Evolutionary conservation across 1,140 invertebrate species (phyloP).

Genomic region (Daktulosphaira vitifoliae): DNA sequence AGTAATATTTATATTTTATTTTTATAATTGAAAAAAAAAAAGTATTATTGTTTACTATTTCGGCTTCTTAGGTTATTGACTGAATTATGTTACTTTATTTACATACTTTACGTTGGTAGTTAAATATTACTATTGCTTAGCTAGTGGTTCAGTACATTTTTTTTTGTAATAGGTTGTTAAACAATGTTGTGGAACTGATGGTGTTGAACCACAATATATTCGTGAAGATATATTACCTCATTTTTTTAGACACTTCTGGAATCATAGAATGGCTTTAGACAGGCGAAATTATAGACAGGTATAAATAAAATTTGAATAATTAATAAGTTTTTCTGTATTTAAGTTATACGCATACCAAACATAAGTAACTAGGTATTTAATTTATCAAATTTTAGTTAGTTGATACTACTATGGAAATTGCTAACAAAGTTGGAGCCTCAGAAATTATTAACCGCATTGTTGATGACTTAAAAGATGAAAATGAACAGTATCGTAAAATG

Average conservation of each 20-base stretch:
- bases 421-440: slow-evolving; percentile 96
- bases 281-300: slow-evolving; percentile 90
- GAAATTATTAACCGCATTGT: slow-evolving; percentile 98
- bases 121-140: neutral
- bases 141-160: neutral
- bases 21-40: no score
- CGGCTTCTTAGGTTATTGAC: no score
- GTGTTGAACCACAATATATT: slow-evolving; percentile 98
- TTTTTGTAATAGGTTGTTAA: slow-evolving; percentile 78
- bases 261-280: slow-evolving; percentile 98
- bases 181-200: slow-evolving; percentile 99
- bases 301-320: slow-evolving; percentile 23
- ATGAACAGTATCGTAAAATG: slow-evolving; percentile 99
- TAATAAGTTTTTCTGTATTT: neutral
- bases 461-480: slow-evolving; percentile 98
- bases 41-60: no score
- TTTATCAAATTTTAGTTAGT: slow-evolving; percentile 58
- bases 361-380: neutral
- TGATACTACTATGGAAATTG: slow-evolving; percentile 99
- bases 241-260: slow-evolving; percentile 99
- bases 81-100: no score
- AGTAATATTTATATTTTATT: slow-evolving; percentile 24
- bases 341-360: no score
- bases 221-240: slow-evolving; percentile 98
- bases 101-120: no score